Conservation (phyloP, 2,113 vertebrate species). For the Hemiscyllium ocellatum region DNA sequence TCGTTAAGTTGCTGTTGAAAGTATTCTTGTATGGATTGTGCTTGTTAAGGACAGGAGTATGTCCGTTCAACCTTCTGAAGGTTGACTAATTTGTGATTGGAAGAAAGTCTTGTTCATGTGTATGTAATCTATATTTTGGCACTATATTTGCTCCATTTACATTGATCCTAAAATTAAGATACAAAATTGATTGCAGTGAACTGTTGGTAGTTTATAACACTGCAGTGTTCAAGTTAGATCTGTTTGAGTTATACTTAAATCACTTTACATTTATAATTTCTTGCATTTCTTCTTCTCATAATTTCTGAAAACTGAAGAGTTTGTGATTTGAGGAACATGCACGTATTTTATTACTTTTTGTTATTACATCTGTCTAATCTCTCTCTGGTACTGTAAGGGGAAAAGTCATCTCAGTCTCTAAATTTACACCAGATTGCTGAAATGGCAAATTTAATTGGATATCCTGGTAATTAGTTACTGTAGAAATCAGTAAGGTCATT, state of each 20-base stretch:
- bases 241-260: neutral
- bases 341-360: neutral
- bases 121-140: neutral
- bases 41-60: neutral
- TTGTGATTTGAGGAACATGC: neutral
- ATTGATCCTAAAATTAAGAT: neutral
- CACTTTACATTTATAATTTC: neutral
- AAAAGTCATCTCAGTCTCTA: neutral
- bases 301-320: neutral
- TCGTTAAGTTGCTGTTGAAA: neutral
- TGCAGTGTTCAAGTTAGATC: neutral
- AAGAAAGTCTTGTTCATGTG: neutral
- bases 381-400: neutral
- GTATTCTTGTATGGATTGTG: neutral
- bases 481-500: neutral
- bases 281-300: neutral
- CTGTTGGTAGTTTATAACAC: neutral
- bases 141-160: neutral
- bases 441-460: constrained; percentile 18
- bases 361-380: neutral
- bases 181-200: neutral
- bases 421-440: neutral
- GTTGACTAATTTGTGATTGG: neutral
- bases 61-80: neutral
- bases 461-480: neutral